A percentile compares a stretch with the other conserved stretches of the same genome.
Evolutionary conservation across 2,888 invertebrate genomes (phyloP).

Genomic region (Pyrrhia umbra): DNA sequence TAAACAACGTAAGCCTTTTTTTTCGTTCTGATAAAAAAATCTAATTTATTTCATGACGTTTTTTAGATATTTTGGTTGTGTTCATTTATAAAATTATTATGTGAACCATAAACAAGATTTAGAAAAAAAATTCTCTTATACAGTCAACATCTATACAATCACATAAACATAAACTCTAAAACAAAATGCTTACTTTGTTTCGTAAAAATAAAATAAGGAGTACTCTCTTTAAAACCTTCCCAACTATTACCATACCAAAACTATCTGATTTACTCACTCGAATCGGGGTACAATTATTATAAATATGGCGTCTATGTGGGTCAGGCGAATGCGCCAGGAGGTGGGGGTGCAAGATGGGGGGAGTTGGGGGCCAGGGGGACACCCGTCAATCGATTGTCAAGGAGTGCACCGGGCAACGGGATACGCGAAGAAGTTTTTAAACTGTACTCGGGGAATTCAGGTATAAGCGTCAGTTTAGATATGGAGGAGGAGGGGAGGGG

Average conservation of each 20-base stretch:
- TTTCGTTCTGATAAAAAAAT: too few species aligned
- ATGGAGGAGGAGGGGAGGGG: conserved; percentile 23
- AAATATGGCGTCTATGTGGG: conserved; percentile 89
- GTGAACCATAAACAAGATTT: too few species aligned
- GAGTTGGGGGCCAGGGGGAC: conserved; percentile 72
- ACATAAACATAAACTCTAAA: not conserved
- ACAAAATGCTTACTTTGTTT: not conserved
- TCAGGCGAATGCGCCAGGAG: conserved; percentile 77
- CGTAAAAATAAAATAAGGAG: not conserved
- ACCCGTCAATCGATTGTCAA: conserved; percentile 91
- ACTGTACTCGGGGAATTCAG: conserved; percentile 63
- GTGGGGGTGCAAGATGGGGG: conserved; percentile 61
- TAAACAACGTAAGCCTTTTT: too few species aligned
- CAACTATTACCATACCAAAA: conserved; percentile 59
- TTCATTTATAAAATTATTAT: too few species aligned
- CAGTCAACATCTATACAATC: too few species aligned
- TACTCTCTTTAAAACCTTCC: conserved; percentile 12
- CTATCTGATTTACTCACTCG: conserved; percentile 62
- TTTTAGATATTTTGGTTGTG: too few species aligned
- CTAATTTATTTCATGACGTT: too few species aligned
- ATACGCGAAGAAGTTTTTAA: conserved; percentile 73
- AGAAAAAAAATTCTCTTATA: too few species aligned
- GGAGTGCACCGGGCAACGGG: conserved; percentile 77
- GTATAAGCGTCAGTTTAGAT: conserved; percentile 48
- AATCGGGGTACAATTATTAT: conserved; percentile 88